These are phyloP conservation scores for Meandrina meandrites DNA, from an alignment of 92 coral and sea anemone genomes.

Conservation along the genomic window DNA sequence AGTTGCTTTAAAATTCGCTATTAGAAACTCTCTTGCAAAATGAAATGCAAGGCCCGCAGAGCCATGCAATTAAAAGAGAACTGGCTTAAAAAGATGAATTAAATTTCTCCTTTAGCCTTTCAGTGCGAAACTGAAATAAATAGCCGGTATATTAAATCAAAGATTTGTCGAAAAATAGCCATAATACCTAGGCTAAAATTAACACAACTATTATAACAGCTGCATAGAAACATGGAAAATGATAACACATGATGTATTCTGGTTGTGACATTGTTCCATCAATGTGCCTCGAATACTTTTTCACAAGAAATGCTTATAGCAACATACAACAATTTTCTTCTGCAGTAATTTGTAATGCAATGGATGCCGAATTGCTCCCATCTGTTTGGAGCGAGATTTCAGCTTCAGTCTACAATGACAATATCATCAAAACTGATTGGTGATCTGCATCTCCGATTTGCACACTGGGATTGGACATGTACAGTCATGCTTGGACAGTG, in stretches of 20 bases:
- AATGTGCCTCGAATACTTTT: background rate
- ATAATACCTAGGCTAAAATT: background rate
- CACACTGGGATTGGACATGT: background rate
- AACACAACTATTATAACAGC: background rate
- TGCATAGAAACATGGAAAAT: background rate
- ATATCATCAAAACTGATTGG: background rate
- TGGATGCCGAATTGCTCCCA: background rate
- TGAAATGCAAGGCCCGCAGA: background rate
- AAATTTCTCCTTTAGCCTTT: background rate
- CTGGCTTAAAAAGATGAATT: background rate
- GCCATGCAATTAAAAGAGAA: background rate
- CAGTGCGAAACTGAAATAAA: background rate
- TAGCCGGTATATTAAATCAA: background rate
- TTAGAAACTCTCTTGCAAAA: background rate
- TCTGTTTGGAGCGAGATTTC: background rate
- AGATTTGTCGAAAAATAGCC: background rate
- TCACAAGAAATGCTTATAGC: background rate
- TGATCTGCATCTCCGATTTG: background rate
- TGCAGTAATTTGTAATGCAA: background rate
- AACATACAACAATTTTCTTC: too few species aligned
- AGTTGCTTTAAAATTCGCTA: background rate
- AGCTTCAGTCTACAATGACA: background rate
- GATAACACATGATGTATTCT: background rate
- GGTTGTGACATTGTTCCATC: background rate
- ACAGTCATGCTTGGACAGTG: too few species aligned